Percentiles rank a stretch among this genome's conserved stretches.
These are phyloP conservation scores for Sylvicola cinctus DNA, from an alignment of 2,888 invertebrate species.

Conservation along the genomic window DNA sequence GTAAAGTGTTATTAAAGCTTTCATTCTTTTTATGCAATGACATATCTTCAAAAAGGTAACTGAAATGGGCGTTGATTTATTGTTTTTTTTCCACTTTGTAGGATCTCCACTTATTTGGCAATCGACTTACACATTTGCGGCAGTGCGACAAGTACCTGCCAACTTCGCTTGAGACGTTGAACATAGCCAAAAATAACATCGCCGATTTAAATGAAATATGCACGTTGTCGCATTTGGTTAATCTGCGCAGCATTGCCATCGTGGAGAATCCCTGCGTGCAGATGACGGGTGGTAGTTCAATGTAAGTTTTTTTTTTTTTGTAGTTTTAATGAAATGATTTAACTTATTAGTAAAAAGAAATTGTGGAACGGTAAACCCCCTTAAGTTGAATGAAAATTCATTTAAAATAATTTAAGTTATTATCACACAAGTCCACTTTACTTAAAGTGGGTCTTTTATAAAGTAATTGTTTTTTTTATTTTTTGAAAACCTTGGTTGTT, in stretches of 20 bases:
- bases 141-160: constrained; percentile 72
- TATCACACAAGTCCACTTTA: no score
- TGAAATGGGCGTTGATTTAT: not conserved
- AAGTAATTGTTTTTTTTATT: no score
- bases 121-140: constrained; percentile 60
- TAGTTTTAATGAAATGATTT: not conserved
- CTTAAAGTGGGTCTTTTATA: no score
- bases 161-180: constrained; percentile 46
- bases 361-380: no score
- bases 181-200: constrained; percentile 64
- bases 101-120: constrained; percentile 71
- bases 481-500: no score
- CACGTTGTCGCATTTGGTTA: constrained; percentile 52
- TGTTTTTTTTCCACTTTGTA: constrained; percentile 21
- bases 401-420: no score
- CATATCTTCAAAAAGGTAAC: no score
- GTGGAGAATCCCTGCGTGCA: constrained; percentile 74
- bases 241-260: constrained; percentile 62
- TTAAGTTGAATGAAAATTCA: no score
- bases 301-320: constrained; percentile 30
- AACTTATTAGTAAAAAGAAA: not conserved
- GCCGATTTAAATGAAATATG: constrained; percentile 71
- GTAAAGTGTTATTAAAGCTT: constrained; percentile 27
- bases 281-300: constrained; percentile 44
- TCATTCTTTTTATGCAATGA: not conserved